A percentile compares a stretch with the other conserved stretches of the same genome.
Conservation (phyloP, 2,888 invertebrate species). For the Nasonia oneida region DNA sequence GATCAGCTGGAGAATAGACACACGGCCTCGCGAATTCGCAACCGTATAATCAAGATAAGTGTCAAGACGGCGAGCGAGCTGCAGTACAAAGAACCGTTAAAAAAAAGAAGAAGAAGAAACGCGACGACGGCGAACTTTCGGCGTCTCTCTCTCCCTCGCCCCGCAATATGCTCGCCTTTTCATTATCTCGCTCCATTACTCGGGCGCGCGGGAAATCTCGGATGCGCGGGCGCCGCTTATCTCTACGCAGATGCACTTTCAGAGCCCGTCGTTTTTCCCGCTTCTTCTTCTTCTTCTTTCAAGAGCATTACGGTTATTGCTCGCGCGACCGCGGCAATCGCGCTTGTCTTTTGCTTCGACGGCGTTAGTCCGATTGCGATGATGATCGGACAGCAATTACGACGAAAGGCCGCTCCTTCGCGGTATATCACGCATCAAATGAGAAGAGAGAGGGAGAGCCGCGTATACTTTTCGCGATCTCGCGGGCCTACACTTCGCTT, state of each 20-base stretch:
- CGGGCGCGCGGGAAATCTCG: constrained; percentile 32
- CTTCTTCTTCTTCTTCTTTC: constrained; percentile 7
- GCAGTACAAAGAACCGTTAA: constrained; percentile 23
- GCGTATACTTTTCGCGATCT: too few species aligned
- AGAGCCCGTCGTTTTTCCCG: not conserved
- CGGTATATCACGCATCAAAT: too few species aligned
- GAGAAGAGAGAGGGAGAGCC: too few species aligned
- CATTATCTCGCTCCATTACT: constrained; percentile 57
- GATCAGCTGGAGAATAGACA: not conserved
- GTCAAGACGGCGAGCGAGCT: constrained; percentile 13
- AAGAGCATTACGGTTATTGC: constrained; percentile 45
- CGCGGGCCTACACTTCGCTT: too few species aligned
- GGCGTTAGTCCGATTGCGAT: constrained; percentile 1
- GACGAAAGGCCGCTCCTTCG: too few species aligned
- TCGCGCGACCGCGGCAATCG: not conserved
- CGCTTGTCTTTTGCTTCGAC: constrained; percentile 2
- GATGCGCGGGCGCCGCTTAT: constrained; percentile 10
- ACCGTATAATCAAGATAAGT: constrained; percentile 52
- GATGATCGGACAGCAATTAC: too few species aligned
- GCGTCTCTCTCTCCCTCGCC: not conserved
- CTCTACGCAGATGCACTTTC: constrained; percentile 24
- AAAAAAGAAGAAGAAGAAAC: not conserved
- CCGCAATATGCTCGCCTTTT: constrained; percentile 39
- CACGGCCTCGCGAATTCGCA: constrained; percentile 17
- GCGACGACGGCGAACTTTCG: constrained; percentile 35